Conservation (phyloP, 1,140 invertebrate species). For the Teleogryllus occipitalis region DNA sequence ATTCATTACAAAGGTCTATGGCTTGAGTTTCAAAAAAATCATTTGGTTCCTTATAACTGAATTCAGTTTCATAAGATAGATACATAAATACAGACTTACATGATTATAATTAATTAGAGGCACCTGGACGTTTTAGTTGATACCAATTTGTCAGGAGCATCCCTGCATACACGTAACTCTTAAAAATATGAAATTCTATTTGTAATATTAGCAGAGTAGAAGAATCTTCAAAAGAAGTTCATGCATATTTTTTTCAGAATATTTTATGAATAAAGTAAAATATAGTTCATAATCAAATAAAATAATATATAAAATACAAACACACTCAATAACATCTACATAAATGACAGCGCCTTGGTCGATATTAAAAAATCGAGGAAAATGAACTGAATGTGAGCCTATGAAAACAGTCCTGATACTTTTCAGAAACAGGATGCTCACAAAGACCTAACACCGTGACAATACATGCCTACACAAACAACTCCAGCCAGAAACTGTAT, state of each 20-base stretch:
- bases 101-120: neutral
- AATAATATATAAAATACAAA: neutral
- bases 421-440: neutral
- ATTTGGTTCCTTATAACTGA: neutral
- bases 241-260: neutral
- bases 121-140: neutral
- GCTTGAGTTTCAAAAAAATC: neutral
- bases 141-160: neutral
- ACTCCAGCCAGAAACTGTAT: neutral
- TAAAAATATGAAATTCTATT: neutral
- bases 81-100: neutral
- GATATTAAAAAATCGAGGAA: neutral
- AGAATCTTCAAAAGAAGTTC: neutral
- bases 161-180: neutral
- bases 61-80: neutral
- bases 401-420: neutral
- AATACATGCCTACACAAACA: neutral
- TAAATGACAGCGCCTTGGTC: neutral
- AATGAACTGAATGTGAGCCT: neutral
- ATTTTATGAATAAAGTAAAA: constrained; percentile 1
- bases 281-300: neutral
- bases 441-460: neutral
- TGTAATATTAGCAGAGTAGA: neutral
- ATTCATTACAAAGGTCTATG: too few species aligned
- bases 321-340: neutral